phyloP scores from a whole-genome alignment of 2,888 invertebrate species.

The Cheilosia variabilis region DNA sequence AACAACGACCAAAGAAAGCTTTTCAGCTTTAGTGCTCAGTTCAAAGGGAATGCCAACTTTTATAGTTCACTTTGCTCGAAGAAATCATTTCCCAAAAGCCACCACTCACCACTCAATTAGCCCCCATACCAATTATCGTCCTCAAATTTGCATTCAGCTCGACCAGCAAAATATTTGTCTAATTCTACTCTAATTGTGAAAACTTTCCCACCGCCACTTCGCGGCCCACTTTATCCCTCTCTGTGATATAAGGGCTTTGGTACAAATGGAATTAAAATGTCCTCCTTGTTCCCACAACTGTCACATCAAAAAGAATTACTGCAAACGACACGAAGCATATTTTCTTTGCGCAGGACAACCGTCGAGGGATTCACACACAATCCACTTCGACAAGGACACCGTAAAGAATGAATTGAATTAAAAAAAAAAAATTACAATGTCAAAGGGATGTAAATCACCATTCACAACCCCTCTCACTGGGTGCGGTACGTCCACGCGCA shows the following conservation, averaged over 20 bases:
- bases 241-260: neutral
- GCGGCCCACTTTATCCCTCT: slow-evolving; percentile 50
- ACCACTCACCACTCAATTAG: slow-evolving; percentile 1
- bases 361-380: slow-evolving; percentile 64
- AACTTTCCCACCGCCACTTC: slow-evolving; percentile 72
- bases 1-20: no score
- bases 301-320: slow-evolving; percentile 71
- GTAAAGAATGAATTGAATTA: slow-evolving; percentile 60
- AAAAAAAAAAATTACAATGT: slow-evolving; percentile 55
- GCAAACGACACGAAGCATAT: slow-evolving; percentile 76
- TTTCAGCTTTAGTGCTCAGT: no score
- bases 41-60: no score
- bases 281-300: slow-evolving; percentile 75
- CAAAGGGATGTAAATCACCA: slow-evolving; percentile 73
- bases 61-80: neutral
- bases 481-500: slow-evolving; percentile 50
- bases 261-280: slow-evolving; percentile 45
- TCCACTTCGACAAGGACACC: slow-evolving; percentile 53
- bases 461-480: slow-evolving; percentile 50
- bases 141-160: slow-evolving; percentile 19
- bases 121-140: slow-evolving; percentile 23
- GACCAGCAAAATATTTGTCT: slow-evolving; percentile 24
- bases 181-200: slow-evolving; percentile 30
- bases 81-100: neutral
- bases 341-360: slow-evolving; percentile 38